Evolutionary conservation across 1,140 invertebrate genomes (phyloP).

Genomic region (Zaprionus africanus): DNA sequence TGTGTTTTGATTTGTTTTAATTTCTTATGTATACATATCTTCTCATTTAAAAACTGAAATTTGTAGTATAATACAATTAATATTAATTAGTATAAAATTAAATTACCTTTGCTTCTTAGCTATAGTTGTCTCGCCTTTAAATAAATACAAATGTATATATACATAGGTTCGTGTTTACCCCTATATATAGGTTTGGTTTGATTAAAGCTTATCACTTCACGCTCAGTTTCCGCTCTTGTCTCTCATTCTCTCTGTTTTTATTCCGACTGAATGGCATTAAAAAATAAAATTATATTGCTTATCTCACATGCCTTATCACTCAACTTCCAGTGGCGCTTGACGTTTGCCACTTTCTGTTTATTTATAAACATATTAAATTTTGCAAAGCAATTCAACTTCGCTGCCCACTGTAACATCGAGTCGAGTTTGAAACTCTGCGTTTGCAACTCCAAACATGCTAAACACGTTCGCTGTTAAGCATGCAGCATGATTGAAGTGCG

Average conservation of each 20-base stretch:
- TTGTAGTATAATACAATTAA: no score
- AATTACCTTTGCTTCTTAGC: no score
- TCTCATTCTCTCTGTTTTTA: background rate
- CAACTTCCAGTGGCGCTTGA: no score
- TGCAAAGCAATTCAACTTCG: background rate
- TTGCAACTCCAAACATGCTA: conserved; percentile 2
- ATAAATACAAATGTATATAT: no score
- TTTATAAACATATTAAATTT: background rate
- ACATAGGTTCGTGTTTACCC: no score
- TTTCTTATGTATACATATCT: no score
- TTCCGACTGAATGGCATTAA: background rate
- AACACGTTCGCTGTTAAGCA: conserved; percentile 1
- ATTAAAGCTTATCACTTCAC: background rate
- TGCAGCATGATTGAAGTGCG: background rate
- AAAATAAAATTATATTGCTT: background rate
- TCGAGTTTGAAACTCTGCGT: background rate
- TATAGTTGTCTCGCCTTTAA: no score
- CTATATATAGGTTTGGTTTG: no score
- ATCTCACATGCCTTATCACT: no score
- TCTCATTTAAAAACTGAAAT: no score
- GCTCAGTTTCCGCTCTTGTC: background rate
- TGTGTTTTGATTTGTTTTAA: no score
- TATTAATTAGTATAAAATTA: no score
- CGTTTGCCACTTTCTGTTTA: background rate
- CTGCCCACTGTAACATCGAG: background rate